Base-by-base conservation (phyloP, 2,797 vertebrate genomes). In the Thunnus albacares region DNA sequence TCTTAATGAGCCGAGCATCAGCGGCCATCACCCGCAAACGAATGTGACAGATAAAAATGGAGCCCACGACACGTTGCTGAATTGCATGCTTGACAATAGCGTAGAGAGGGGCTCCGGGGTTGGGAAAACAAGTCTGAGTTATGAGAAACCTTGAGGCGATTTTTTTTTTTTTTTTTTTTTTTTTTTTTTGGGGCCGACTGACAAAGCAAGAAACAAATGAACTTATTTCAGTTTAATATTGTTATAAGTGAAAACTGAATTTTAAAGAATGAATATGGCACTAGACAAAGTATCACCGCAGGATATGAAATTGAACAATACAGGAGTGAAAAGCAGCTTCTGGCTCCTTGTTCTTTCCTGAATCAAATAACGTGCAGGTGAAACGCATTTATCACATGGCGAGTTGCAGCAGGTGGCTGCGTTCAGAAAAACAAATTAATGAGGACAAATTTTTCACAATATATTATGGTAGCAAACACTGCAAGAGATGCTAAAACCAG, bases 41-140 rank as follows among this genome's bases (percentile, higher is more conserved):
- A 91, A 90, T 85, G 86, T 87, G 90, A 92, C 88, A 83, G 87
- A 83, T 91, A 90, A 88, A 90, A 91, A 89, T 83, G 83, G 83
- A 92, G 77, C 80, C 58, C 38, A n/a, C 18, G 80, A 87, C 82
- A 76, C 75, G 53, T 60, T 18, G 75, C 60, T 62, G 82, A 85
- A 78, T 79, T 49, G 86, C 78, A 65, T 26, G 77, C 85, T 90
- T 72, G 78, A 75, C 68, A 79, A 62, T 59, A 63, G 74, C 28
- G 69, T 15, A 24, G 68, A 58, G 49, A 71, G 70, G 73, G 67
- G 77, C 60, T 64, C 33, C 20, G 52, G 60, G 66, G 61, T 71
- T 47, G 30, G 38, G 18, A 41, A 69, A 80, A 72, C 0, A 20
- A 73, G 71, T 41, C 51, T 6, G 71, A 81, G 74, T 82, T 83